Conservation (phyloP, 2,797 vertebrate genomes). For the Gadopsis marmoratus region DNA sequence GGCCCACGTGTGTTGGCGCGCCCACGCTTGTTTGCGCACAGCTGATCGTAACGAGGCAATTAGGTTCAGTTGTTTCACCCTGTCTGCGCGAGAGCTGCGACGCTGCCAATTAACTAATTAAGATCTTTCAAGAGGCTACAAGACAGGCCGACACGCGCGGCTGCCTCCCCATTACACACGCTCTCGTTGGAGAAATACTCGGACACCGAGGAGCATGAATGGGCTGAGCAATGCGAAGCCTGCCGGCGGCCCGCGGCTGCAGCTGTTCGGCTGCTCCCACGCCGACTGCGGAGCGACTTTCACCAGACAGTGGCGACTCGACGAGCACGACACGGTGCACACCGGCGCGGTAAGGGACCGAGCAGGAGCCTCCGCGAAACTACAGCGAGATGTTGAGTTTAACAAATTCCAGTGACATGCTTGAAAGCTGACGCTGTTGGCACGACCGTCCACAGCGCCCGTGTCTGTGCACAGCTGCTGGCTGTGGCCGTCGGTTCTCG, state of each 20-base stretch:
- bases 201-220: constrained; percentile 61
- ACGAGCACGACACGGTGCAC: constrained; percentile 81
- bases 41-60: constrained; percentile 20
- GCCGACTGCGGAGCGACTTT: constrained; percentile 79
- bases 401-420: neutral
- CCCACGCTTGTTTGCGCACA: neutral
- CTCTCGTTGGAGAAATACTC: neutral
- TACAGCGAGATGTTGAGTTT: accelerated
- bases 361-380: neutral
- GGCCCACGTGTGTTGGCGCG: neutral
- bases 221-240: neutral
- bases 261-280: constrained; percentile 70
- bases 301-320: constrained; percentile 74
- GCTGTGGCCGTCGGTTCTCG: constrained; percentile 77
- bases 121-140: constrained; percentile 40
- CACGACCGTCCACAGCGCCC: constrained; percentile 69
- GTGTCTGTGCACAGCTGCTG: constrained; percentile 63
- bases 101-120: constrained; percentile 52
- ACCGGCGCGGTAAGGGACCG: constrained; percentile 76
- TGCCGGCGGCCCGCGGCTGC: constrained; percentile 3
- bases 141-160: constrained; percentile 4
- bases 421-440: neutral
- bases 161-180: neutral
- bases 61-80: constrained; percentile 52
- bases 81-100: neutral